Percentiles rank a stretch among this genome's conserved stretches.
Conservation (phyloP, 2,113 vertebrate species). For the Lagopus leucura region DNA sequence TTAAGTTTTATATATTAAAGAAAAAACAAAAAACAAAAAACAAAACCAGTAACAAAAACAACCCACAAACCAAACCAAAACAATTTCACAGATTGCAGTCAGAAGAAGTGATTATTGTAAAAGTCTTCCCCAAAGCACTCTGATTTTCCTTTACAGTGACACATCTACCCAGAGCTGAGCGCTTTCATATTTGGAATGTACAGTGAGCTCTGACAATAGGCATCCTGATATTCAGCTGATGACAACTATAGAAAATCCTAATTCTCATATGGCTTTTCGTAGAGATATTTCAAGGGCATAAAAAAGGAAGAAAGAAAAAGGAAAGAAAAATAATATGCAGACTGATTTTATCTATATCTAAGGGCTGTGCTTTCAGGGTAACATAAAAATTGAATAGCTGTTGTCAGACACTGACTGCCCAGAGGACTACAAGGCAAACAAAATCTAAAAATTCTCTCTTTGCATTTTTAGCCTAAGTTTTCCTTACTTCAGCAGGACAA, state of each 20-base stretch:
- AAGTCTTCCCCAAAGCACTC: constrained; percentile 41
- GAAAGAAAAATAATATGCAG: neutral
- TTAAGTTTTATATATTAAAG: neutral
- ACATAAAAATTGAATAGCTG: neutral
- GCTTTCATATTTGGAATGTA: constrained; percentile 25
- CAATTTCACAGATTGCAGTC: neutral
- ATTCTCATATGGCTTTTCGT: neutral
- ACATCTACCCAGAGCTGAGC: neutral
- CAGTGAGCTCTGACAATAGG: constrained; percentile 8
- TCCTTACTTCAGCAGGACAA: neutral
- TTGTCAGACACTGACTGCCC: neutral
- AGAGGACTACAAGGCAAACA: constrained; percentile 19
- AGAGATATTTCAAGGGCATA: neutral
- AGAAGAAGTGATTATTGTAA: constrained; percentile 44
- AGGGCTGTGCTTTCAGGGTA: neutral
- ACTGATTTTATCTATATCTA: neutral
- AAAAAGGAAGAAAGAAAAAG: neutral
- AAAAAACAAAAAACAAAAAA: neutral
- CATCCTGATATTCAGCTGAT: constrained; percentile 26
- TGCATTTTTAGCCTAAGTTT: constrained; percentile 10
- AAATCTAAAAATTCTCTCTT: constrained; percentile 15
- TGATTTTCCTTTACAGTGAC: constrained; percentile 39
- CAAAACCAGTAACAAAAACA: too few species aligned
- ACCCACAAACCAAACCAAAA: too few species aligned
- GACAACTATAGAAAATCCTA: constrained; percentile 9